Evolutionary conservation across 1,140 invertebrate genomes (phyloP), one percentile per base, ranked within the genome.

Genomic region (Muscidifurax raptorellus): DNA sequence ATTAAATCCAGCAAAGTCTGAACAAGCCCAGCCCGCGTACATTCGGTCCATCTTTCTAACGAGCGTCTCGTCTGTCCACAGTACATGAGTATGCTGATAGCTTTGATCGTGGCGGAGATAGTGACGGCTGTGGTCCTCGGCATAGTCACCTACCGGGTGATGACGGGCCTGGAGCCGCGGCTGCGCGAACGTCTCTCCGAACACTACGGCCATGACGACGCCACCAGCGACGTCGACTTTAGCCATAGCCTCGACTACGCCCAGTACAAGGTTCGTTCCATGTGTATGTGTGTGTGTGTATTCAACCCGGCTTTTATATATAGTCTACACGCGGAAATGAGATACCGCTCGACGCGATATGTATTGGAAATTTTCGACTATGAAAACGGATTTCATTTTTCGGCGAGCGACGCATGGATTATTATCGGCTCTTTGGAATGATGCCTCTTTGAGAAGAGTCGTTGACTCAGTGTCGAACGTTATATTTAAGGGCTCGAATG

Each of bases 61-160:
- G 3, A 5, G 44, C 4, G 10, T 47, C 4, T 10, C 44, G 15
- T 18, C 44, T 47, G 44, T 47, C 44, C 52, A 2, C 87, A 94
- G 94, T 94, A 94, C 86, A 93, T 94, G 88, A 90, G 90, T 76
- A 92, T 93, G 89, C 86, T 94, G 86, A 90, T 94, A 72, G 87
- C 91, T 2, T 90, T 94, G 44, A 92, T 94, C 64, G 89, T 90
- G 86, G 90, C 89, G 30, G 92, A 93, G 86, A 75, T 91, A 36
- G 86, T 88, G n/a, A 89, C 89, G 1, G 89, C 90, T 0, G 87
- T 88, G 0, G 86, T 90, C 28, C 90, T 90, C 18, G 91, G 90
- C 28, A 85, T 92, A 40, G 87, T 92, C 86, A 91, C 90, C 64
- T 93, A 89, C 69, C 90, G 89, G n/a, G 91, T 92, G 75, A 86